Conservation (phyloP, 2,797 vertebrate species). For the Chromis chromis region DNA sequence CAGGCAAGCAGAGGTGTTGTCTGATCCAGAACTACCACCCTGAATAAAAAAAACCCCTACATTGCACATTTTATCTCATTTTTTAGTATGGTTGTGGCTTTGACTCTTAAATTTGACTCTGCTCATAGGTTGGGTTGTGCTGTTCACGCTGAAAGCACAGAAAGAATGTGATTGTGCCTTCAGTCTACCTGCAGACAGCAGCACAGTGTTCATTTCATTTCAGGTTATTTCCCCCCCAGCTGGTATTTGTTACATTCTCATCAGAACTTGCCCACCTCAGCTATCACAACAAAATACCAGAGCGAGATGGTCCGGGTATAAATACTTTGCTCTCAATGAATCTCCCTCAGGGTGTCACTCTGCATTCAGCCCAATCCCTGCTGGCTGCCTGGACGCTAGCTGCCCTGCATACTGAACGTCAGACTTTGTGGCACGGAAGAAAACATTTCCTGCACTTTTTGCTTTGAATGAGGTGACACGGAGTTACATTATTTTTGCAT, state of each 20-base stretch:
- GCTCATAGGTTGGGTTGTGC: background rate
- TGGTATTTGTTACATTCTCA: conserved; percentile 48
- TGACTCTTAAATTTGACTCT: too few species aligned
- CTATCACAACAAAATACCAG: conserved; percentile 57
- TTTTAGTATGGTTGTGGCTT: too few species aligned
- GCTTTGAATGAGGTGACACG: conserved; percentile 10
- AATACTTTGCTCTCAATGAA: conserved; percentile 58
- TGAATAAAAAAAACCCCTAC: too few species aligned
- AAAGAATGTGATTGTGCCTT: background rate
- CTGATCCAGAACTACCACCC: too few species aligned
- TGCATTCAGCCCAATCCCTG: conserved; percentile 66
- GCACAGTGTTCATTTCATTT: conserved; percentile 10
- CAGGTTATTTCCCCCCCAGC: conserved; percentile 14
- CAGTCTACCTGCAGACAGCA: conserved; percentile 16
- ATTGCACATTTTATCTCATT: too few species aligned
- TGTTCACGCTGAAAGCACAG: background rate
- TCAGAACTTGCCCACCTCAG: conserved; percentile 31
- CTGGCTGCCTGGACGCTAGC: conserved; percentile 46
- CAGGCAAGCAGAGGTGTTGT: background rate
- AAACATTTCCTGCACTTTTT: conserved; percentile 47
- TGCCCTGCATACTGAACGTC: conserved; percentile 73
- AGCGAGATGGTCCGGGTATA: conserved; percentile 48
- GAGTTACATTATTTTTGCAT: conserved; percentile 11
- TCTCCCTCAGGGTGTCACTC: conserved; percentile 71
- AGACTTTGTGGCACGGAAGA: conserved; percentile 41